Percentiles rank a stretch among this genome's conserved stretches.
Evolutionary conservation across 2,888 invertebrate genomes (phyloP).

Genomic region (Acronicta aceris): DNA sequence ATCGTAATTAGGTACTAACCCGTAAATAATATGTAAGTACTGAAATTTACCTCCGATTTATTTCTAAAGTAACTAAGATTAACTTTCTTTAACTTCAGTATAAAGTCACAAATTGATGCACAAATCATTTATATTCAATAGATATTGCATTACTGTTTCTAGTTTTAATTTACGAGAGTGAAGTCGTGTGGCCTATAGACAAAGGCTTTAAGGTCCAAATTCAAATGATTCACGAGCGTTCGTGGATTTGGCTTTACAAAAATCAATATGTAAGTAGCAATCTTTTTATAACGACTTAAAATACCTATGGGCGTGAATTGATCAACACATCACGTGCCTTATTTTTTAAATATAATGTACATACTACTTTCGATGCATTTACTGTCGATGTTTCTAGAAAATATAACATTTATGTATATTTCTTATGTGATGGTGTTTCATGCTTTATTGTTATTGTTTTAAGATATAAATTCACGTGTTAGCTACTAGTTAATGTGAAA

Average conservation of each 20-base stretch:
- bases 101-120: background rate
- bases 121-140: too few relatives aligned
- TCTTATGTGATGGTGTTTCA: conserved; percentile 21
- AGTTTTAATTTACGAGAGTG: background rate
- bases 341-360: conserved; percentile 39
- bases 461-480: conserved; percentile 30
- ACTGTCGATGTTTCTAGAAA: conserved; percentile 41
- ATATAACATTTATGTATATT: conserved; percentile 35
- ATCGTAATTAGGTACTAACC: background rate
- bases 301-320: conserved; percentile 37
- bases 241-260: background rate
- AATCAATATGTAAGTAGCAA: background rate
- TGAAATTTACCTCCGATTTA: conserved; percentile 11
- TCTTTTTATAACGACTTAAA: background rate
- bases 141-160: background rate
- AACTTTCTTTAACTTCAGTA: background rate
- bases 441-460: conserved; percentile 44
- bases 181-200: background rate
- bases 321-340: conserved; percentile 52
- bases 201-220: background rate
- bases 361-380: conserved; percentile 54
- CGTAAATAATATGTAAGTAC: background rate
- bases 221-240: background rate
- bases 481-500: conserved; percentile 31
- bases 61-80: conserved; percentile 13